Base-by-base conservation (phyloP, 2,888 invertebrate species). In the Agrenia bidenticulata region DNA sequence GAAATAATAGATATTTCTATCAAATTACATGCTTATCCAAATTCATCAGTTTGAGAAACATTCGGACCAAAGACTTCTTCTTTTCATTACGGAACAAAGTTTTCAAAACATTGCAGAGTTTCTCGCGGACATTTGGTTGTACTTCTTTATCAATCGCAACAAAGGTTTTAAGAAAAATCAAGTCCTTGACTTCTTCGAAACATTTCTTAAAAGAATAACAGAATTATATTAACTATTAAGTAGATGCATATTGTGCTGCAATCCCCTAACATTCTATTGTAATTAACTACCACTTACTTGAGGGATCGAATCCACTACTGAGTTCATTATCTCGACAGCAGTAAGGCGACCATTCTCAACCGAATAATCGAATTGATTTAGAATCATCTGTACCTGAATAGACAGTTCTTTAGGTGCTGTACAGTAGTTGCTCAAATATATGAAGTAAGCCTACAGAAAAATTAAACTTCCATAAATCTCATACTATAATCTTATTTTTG, bases 371-470 rank as follows among this genome's bases (percentile, higher is more conserved):
- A 72, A 53, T 50, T 72, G 67, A 0, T 63, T 56, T 15, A 72
- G 59, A 57, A 72, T 72, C 2, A 67, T 50, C 26, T 64, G 65
- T 9, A 69, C 67, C 61, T 72, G 67, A 13, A 63, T 32, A 21
- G 64, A 49, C 39, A 69, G 49, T 2, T 69, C 67, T 64, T 72
- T 67, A 37, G 67, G 69, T 42, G 67, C 60, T 5, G 70, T 69
- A 42, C 67, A 57, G 54, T 72, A 72, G 39, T 72, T 72, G 26
- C 63, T 69, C 15, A 72, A 39, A 41, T 72, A 72, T 1, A 51
- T 63, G 0, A 72, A 15, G 41, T 72, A 72, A 11, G 67, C 72
- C 69, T 72, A 27, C 13, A 59, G 53, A 19, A n/a, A n/a, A n/a
- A n/a, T n/a, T n/a, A n/a, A n/a, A n/a, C n/a, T n/a, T n/a, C n/a